These are phyloP conservation scores for Camponotus fellah DNA, from an alignment of 2,888 invertebrate species.

Conservation along the genomic window DNA sequence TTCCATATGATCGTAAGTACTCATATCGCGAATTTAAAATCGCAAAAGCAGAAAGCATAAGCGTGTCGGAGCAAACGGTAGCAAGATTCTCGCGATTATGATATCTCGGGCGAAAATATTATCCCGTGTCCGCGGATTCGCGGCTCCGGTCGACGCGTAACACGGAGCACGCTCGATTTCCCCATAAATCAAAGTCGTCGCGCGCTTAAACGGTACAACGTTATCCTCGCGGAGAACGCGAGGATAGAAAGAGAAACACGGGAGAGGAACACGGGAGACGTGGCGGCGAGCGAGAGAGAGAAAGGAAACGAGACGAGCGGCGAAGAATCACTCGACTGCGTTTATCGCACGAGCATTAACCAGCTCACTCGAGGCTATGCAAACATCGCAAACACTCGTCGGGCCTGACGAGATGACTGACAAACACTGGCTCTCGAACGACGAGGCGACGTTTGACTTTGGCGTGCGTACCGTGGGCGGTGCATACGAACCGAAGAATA, in stretches of 20 bases:
- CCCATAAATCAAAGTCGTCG: constrained; percentile 78
- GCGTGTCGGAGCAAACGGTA: constrained; percentile 20
- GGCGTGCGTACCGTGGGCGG: constrained; percentile 26
- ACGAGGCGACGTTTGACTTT: constrained; percentile 62
- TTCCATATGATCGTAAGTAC: not conserved
- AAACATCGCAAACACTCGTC: constrained; percentile 66
- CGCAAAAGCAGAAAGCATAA: not conserved
- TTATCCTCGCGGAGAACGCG: constrained; percentile 50
- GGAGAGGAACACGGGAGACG: not conserved
- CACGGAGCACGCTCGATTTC: constrained; percentile 76
- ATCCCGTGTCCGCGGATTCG: constrained; percentile 76
- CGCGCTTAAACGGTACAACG: constrained; percentile 66
- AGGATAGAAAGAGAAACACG: constrained; percentile 21
- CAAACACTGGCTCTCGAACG: constrained; percentile 66
- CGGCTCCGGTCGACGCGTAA: constrained; percentile 73
- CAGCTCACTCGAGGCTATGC: constrained; percentile 62
- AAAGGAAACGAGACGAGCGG: constrained; percentile 36
- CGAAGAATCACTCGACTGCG: constrained; percentile 59
- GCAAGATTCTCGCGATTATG: constrained; percentile 75
- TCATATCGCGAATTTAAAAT: not conserved
- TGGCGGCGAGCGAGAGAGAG: constrained; percentile 22
- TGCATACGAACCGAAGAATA: constrained; percentile 27
- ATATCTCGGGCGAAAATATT: constrained; percentile 76
- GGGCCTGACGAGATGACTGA: constrained; percentile 64
- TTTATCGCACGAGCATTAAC: constrained; percentile 66